Evolutionary conservation across 2,888 invertebrate species (phyloP).

Genomic region (Aproaerema taeniolella): DNA sequence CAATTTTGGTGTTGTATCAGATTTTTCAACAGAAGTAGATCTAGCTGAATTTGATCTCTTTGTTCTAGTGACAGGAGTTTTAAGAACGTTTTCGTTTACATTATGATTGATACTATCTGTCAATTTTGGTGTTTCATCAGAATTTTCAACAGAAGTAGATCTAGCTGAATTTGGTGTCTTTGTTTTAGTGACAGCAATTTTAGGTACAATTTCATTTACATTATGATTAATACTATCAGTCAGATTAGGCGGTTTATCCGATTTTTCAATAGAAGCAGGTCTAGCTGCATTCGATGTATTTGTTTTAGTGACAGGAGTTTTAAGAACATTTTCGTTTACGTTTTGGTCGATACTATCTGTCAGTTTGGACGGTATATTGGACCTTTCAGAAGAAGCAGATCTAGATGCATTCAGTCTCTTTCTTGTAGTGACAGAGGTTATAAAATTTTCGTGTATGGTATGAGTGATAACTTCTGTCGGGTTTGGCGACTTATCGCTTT

Average conservation of each 20-base stretch:
- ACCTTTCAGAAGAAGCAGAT: no score
- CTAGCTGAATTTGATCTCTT: slow-evolving; percentile 30
- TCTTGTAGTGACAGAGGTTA: slow-evolving; percentile 29
- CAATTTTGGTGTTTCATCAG: slow-evolving; percentile 20
- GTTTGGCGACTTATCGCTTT: no score
- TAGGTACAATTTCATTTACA: slow-evolving; percentile 24
- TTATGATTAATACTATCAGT: slow-evolving; percentile 22
- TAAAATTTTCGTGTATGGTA: slow-evolving; percentile 24
- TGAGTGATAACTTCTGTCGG: slow-evolving; percentile 22
- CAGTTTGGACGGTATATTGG: no score
- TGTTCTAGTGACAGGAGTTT: slow-evolving; percentile 29
- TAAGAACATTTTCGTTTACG: slow-evolving; percentile 24
- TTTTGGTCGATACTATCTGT: slow-evolving; percentile 22
- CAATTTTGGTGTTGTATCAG: slow-evolving; percentile 19
- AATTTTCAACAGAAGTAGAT: slow-evolving; percentile 50
- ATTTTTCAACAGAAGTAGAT: slow-evolving; percentile 50
- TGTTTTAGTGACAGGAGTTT: slow-evolving; percentile 29
- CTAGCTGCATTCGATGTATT: no score
- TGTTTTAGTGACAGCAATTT: slow-evolving; percentile 29
- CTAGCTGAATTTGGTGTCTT: slow-evolving; percentile 30
- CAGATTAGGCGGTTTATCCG: background rate
- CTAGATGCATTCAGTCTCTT: no score
- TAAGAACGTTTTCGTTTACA: slow-evolving; percentile 24
- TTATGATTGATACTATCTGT: slow-evolving; percentile 22
- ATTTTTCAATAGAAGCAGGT: no score